These are phyloP conservation scores for Daubentonia madagascariensis DNA, from an alignment of 2,113 vertebrate genomes.

Conservation along the genomic window DNA sequence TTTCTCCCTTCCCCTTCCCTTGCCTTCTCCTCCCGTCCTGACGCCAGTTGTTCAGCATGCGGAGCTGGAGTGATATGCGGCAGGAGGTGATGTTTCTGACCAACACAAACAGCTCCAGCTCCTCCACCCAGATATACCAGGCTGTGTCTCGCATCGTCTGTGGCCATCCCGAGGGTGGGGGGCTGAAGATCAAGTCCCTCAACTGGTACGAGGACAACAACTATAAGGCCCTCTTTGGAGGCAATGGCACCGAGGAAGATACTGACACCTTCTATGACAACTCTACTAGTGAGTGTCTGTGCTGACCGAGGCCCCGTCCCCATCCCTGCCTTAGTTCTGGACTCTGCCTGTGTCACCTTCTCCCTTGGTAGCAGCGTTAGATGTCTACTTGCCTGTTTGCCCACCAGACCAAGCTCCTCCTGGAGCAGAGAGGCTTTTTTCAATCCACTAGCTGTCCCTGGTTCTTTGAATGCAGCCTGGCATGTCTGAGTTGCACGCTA, in stretches of 20 bases:
- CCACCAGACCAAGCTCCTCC: background rate
- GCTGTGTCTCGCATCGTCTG: conserved; percentile 97
- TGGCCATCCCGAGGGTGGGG: conserved; percentile 95
- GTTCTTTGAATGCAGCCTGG: background rate
- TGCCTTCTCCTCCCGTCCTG: fast-evolving
- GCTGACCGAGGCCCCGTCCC: background rate
- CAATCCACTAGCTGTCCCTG: background rate
- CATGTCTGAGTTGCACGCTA: background rate
- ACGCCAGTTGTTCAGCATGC: conserved; percentile 91
- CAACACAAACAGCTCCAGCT: conserved; percentile 85
- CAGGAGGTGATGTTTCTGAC: conserved; percentile 93
- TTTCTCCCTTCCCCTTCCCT: no score
- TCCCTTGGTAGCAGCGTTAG: background rate
- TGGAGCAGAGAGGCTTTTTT: background rate
- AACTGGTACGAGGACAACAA: conserved; percentile 99
- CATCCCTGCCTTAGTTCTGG: background rate
- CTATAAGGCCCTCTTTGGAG: conserved; percentile 96
- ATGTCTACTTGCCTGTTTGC: fast-evolving
- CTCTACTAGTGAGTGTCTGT: conserved; percentile 84
- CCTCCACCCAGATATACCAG: conserved; percentile 94
- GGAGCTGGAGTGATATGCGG: conserved; percentile 96
- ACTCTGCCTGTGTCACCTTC: background rate
- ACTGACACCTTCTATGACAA: conserved; percentile 84
- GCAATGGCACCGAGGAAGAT: conserved; percentile 85
- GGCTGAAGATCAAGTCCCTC: conserved; percentile 98